A percentile compares a stretch with the other conserved stretches of the same genome.
Evolutionary conservation across 2,113 vertebrate genomes (phyloP).

Genomic region (Chrysemys picta): DNA sequence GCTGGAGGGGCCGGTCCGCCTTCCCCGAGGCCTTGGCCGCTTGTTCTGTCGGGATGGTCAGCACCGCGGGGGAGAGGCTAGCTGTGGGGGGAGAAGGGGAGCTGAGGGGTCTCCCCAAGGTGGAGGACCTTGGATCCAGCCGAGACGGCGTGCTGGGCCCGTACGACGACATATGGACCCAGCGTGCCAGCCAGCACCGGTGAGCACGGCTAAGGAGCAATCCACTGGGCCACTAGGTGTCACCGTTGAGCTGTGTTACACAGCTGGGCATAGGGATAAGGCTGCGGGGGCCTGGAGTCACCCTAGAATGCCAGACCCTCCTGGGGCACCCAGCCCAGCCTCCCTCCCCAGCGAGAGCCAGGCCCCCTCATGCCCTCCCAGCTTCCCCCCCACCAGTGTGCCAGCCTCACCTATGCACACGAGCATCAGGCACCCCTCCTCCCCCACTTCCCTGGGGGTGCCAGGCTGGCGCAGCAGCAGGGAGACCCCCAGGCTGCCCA

Average conservation of each 20-base stretch:
- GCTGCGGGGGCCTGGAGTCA: no score
- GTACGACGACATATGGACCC: neutral
- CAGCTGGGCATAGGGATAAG: neutral
- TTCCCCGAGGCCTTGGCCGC: constrained; percentile 79
- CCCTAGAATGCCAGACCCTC: neutral
- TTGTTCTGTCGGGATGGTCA: constrained; percentile 86
- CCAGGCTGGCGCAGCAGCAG: no score
- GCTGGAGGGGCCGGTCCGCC: constrained; percentile 83
- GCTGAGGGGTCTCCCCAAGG: neutral
- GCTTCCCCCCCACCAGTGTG: neutral
- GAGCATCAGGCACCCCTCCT: neutral
- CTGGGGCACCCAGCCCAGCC: neutral
- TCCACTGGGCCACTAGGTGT: neutral
- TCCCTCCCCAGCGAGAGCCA: neutral
- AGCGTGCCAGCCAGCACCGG: neutral
- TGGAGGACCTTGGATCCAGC: neutral
- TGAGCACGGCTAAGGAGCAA: neutral
- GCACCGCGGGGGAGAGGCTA: constrained; percentile 75
- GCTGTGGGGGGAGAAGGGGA: constrained; percentile 46
- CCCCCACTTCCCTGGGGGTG: neutral
- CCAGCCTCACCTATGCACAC: neutral
- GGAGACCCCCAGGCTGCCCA: no score
- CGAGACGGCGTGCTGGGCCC: neutral
- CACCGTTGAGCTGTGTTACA: neutral
- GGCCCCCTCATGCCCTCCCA: neutral